These are phyloP conservation scores for Osmoderma eremita DNA, from an alignment of 2,888 invertebrate genomes.

Conservation along the genomic window DNA sequence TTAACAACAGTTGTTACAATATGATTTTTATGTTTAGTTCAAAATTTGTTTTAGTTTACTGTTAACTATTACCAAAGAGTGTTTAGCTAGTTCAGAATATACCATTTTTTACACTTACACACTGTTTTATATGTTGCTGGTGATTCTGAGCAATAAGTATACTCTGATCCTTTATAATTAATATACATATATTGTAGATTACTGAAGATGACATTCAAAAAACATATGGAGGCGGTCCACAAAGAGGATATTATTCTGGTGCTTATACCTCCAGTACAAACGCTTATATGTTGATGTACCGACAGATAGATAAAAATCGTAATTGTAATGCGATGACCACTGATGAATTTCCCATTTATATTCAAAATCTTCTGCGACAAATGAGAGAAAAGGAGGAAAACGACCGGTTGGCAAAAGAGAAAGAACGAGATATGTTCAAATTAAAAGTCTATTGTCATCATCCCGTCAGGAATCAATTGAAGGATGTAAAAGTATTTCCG, in stretches of 20 bases:
- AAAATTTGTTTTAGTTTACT: too few species aligned
- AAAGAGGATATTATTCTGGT: conserved; percentile 75
- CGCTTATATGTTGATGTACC: conserved; percentile 92
- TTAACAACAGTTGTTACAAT: too few species aligned
- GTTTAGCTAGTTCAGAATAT: too few species aligned
- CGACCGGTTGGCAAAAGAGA: conserved; percentile 69
- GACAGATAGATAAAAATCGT: conserved; percentile 74
- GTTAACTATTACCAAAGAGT: too few species aligned
- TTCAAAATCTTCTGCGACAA: conserved; percentile 71
- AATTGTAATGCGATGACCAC: conserved; percentile 73
- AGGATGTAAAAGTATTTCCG: conserved; percentile 69
- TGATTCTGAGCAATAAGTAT: not conserved
- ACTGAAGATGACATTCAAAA: conserved; percentile 83
- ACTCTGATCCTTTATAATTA: not conserved
- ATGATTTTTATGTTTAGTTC: too few species aligned
- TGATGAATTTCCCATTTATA: conserved; percentile 80
- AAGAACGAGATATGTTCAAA: conserved; percentile 71
- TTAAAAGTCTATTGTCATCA: conserved; percentile 74
- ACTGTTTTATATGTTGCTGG: not conserved
- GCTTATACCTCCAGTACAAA: conserved; percentile 84
- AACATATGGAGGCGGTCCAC: conserved; percentile 81
- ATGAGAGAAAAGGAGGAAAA: conserved; percentile 75
- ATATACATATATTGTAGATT: conserved; percentile 67
- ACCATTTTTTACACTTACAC: too few species aligned
- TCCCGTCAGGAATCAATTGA: conserved; percentile 67